Evolutionary conservation across 2,797 vertebrate genomes (phyloP).

Genomic region (Tragelaphus eurycerus): DNA sequence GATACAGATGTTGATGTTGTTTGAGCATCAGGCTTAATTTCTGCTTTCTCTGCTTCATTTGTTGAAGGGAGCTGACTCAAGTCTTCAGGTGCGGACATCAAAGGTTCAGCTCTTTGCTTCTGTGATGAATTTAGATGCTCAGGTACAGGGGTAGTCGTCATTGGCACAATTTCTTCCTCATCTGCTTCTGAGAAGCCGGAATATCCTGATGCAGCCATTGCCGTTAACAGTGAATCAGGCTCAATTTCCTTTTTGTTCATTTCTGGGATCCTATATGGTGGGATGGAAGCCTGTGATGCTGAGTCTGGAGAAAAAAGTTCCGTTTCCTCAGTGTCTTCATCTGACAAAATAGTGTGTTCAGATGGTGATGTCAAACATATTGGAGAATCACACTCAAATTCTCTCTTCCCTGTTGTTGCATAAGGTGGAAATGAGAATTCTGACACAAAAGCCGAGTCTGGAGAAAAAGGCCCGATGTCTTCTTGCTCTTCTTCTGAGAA

Average conservation of each 20-base stretch:
- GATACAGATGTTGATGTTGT: constrained; percentile 54
- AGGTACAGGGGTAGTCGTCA: constrained; percentile 14
- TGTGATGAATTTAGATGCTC: constrained; percentile 12
- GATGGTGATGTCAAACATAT: constrained; percentile 63
- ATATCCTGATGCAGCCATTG: constrained; percentile 21
- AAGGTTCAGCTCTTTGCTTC: background rate
- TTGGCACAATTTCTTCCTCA: constrained; percentile 4
- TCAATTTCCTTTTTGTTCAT: constrained; percentile 26
- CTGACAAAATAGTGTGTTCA: constrained; percentile 66
- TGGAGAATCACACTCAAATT: constrained; percentile 64
- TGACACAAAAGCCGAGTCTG: constrained; percentile 72
- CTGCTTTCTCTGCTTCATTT: background rate
- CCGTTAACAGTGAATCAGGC: background rate
- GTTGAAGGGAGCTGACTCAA: background rate
- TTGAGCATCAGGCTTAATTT: background rate
- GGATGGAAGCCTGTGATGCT: constrained; percentile 67
- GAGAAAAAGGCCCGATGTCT: constrained; percentile 71
- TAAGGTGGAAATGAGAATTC: constrained; percentile 71
- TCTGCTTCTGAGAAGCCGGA: constrained; percentile 40
- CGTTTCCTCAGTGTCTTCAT: constrained; percentile 69
- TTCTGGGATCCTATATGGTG: constrained; percentile 63
- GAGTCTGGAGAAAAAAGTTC: constrained; percentile 73
- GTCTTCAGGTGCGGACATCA: background rate
- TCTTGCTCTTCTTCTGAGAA: constrained; percentile 71
- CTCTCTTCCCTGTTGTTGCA: constrained; percentile 54